Evolutionary conservation across 1,140 invertebrate genomes (phyloP).

Genomic region (Drosophila sechellia): DNA sequence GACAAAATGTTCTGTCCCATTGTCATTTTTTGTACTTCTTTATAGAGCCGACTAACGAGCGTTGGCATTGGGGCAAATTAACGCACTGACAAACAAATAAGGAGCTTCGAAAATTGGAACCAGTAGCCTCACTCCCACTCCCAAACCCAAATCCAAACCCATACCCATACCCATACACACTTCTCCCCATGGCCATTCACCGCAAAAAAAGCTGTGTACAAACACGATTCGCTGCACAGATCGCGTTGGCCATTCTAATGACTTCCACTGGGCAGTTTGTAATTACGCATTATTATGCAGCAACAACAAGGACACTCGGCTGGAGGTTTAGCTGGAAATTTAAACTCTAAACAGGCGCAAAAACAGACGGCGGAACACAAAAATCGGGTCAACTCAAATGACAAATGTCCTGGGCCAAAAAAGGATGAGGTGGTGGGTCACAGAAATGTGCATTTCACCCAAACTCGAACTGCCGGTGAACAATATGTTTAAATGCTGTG

Average conservation of each 20-base stretch:
- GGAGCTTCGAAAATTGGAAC: conserved; percentile 22
- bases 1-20: conserved; percentile 64
- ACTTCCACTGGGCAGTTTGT: conserved; percentile 70
- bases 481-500: conserved; percentile 70
- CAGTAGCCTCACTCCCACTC: too few species aligned
- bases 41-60: conserved; percentile 39
- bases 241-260: conserved; percentile 70
- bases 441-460: conserved; percentile 8
- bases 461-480: conserved; percentile 5
- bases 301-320: conserved; percentile 23
- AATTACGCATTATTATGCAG: conserved; percentile 76
- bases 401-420: conserved; percentile 58
- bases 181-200: too few species aligned
- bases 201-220: conserved; percentile 31
- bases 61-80: conserved; percentile 16
- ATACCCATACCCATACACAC: too few species aligned
- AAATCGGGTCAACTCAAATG: conserved; percentile 79
- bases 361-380: conserved; percentile 72
- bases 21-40: conserved; percentile 11
- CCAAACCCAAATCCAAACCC: too few species aligned
- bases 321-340: conserved; percentile 53
- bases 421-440: not conserved
- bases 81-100: conserved; percentile 29
- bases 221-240: conserved; percentile 49
- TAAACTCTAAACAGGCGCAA: conserved; percentile 79